A percentile compares a stretch with the other conserved stretches of the same genome.
Conservation (phyloP, 2,888 invertebrate species). For the Anarsia innoxiella region DNA sequence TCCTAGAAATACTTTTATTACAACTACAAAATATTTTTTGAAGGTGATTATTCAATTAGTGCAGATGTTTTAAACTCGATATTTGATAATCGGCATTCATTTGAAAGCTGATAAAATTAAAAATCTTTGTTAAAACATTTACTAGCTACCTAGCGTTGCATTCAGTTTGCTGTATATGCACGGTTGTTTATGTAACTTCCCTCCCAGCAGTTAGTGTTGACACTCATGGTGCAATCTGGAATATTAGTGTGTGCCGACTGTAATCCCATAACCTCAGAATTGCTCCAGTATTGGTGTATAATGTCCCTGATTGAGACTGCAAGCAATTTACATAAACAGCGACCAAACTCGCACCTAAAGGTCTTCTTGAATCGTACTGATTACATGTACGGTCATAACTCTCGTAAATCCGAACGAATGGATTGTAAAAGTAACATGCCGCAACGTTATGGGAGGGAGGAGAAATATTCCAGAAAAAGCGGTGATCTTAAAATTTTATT, state of each 20-base stretch:
- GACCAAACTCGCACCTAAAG: not conserved
- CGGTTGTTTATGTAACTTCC: too few species aligned
- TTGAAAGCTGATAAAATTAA: too few species aligned
- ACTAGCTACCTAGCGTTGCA: too few species aligned
- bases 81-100: too few species aligned
- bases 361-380: not conserved
- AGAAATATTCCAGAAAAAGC: constrained; percentile 1
- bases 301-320: constrained; percentile 41
- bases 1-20: too few species aligned
- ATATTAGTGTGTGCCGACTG: constrained; percentile 18
- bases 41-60: too few species aligned
- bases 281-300: constrained; percentile 39
- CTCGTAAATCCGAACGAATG: constrained; percentile 2
- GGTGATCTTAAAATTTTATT: constrained; percentile 5
- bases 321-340: constrained; percentile 47
- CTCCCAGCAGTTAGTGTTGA: not conserved
- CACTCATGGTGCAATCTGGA: constrained; percentile 4
- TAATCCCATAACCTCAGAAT: too few species aligned
- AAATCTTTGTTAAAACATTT: too few species aligned
- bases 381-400: constrained; percentile 1
- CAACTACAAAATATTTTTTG: too few species aligned
- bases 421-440: constrained; percentile 7
- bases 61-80: too few species aligned
- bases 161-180: too few species aligned
- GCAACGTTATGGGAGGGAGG: constrained; percentile 1